These are phyloP conservation scores for Spermophilus dauricus DNA, from an alignment of 2,113 vertebrate genomes.

Conservation along the genomic window DNA sequence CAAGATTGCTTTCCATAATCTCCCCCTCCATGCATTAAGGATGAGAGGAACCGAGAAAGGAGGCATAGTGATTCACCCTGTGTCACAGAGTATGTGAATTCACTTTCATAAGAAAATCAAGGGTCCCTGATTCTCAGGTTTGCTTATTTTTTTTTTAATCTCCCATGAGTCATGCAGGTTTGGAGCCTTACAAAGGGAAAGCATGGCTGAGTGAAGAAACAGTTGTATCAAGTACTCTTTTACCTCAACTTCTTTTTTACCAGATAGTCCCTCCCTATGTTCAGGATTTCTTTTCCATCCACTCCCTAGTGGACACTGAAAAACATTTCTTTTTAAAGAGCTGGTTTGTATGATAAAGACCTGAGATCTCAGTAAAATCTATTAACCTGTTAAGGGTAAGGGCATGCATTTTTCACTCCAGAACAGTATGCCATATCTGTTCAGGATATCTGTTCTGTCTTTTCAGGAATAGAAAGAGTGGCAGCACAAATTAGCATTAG, in stretches of 20 bases:
- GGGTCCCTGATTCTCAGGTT: not conserved
- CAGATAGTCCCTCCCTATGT: conserved; percentile 74
- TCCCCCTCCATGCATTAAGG: conserved; percentile 41
- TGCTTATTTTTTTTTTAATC: not conserved
- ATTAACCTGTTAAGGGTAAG: conserved; percentile 81
- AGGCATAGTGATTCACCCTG: conserved; percentile 34
- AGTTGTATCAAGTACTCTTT: conserved; percentile 75
- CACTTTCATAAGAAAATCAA: not conserved
- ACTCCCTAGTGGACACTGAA: conserved; percentile 81
- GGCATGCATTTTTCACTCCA: conserved; percentile 80
- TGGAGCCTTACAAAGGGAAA: conserved; percentile 29
- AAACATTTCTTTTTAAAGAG: conserved; percentile 81
- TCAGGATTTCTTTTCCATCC: conserved; percentile 81
- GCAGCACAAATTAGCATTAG: conserved; percentile 83
- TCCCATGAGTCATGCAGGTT: not conserved
- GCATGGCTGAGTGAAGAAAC: not conserved
- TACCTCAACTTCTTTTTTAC: conserved; percentile 80
- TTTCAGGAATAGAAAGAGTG: conserved; percentile 63
- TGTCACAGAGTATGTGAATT: conserved; percentile 47
- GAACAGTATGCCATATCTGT: conserved; percentile 69
- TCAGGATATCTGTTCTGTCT: conserved; percentile 59
- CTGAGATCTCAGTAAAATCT: conserved; percentile 80
- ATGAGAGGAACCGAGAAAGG: conserved; percentile 69
- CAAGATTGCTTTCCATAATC: conserved; percentile 60
- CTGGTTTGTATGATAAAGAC: conserved; percentile 80